A percentile compares a stretch with the other conserved stretches of the same genome.
phyloP scores from a whole-genome alignment of 2,113 vertebrate genomes.

The Pardalotus punctatus region DNA sequence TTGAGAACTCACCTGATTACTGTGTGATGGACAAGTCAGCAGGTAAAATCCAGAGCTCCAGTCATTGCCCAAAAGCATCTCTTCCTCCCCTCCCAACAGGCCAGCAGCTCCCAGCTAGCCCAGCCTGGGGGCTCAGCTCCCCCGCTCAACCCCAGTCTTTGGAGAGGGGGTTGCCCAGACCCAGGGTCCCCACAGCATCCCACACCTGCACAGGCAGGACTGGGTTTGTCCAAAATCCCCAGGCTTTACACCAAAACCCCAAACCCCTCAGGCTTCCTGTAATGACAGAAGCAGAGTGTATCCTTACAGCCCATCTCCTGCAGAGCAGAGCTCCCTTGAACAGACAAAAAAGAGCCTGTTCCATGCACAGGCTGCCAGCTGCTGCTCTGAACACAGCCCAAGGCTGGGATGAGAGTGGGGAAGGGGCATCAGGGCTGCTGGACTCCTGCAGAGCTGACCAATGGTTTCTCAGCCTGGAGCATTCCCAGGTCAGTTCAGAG shows the following conservation, averaged over 20 bases:
- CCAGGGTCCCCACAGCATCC: neutral
- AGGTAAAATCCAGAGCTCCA: slow-evolving; percentile 76
- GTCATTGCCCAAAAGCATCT: neutral
- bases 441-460: neutral
- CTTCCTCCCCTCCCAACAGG: neutral
- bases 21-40: slow-evolving; percentile 95
- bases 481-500: rapidly evolving
- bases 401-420: rapidly evolving
- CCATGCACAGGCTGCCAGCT: rapidly evolving
- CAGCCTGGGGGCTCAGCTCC: neutral
- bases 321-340: neutral
- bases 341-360: neutral
- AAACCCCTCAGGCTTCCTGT: neutral
- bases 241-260: neutral
- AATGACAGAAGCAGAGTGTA: rapidly evolving
- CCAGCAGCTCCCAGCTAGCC: neutral
- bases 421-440: rapidly evolving
- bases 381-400: neutral
- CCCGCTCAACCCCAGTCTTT: neutral
- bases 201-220: neutral
- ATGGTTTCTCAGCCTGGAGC: neutral
- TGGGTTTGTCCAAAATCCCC: neutral
- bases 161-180: neutral
- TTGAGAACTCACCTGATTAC: slow-evolving; percentile 97
- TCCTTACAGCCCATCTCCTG: neutral